Evolutionary conservation across 2,797 vertebrate species (phyloP).

Genomic region (Diglossa cyanea): DNA sequence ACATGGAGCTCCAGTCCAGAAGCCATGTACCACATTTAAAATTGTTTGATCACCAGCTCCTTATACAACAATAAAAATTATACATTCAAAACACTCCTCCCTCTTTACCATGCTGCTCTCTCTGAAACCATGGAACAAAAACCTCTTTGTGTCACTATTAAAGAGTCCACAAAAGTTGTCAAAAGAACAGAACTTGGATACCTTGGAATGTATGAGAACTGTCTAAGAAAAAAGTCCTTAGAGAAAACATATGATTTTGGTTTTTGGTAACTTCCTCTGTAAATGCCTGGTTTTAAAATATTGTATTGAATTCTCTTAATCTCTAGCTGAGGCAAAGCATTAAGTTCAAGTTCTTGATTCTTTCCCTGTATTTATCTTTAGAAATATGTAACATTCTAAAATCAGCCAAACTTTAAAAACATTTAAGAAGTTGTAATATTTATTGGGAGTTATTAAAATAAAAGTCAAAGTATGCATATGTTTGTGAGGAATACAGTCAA

Average conservation of each 20-base stretch:
- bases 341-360: not conserved
- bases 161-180: not conserved
- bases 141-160: not conserved
- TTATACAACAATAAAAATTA: not conserved
- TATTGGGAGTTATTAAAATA: not conserved
- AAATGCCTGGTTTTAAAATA: not conserved
- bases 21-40: not conserved
- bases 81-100: not conserved
- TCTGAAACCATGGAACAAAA: not conserved
- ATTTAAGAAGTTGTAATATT: not conserved
- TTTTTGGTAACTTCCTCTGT: not conserved
- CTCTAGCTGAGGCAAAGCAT: not conserved
- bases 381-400: not conserved
- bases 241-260: not conserved
- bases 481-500: not conserved
- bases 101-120: not conserved
- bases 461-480: not conserved
- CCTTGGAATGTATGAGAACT: not conserved
- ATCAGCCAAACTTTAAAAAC: not conserved
- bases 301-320: not conserved
- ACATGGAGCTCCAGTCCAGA: fast-evolving
- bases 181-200: not conserved
- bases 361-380: not conserved
- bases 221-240: not conserved
- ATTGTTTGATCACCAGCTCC: not conserved